Base-by-base conservation (phyloP, 1,140 invertebrate species). In the Cotesia glomerata region DNA sequence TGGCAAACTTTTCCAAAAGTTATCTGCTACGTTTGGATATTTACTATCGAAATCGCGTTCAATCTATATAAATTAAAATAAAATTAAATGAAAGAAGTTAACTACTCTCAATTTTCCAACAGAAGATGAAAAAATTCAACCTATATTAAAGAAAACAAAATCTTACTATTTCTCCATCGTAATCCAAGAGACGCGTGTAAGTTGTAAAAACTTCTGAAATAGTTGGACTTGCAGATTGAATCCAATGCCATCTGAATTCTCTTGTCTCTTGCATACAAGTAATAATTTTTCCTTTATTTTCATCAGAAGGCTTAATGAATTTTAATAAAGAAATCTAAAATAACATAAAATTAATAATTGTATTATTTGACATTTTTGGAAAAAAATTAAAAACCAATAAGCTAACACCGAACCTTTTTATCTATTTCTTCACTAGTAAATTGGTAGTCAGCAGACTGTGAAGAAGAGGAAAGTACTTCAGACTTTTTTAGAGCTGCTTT, bases 1-100 rank as follows among this genome's bases (percentile, higher is more conserved):
- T 67, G 1, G 65, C 13, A 67, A 67, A 67, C 32, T 51, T 51
- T 18, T n/a, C 26, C 18, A 51, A 26, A 67, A 67, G 7, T 52
- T 16, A 32, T 54, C 65, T 9, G 11, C 9, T 8, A 16, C 1
- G 5, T 51, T 32, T 34, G 65, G 65, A 67, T 7, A 67, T 32
- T 51, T 52, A 4, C 0, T 1, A 1, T 49, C 39, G 32, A 67
- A 67, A 13, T 67, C 65, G 0, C 16, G 16, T 18, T 26, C 13
- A 49, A 67, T 52, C 65, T 67, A 16, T 4, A 67, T 11, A 52
- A 56, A 51, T 65, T 45, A 14, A 0, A 54, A 54, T 54, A 18
- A 18, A n/a, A 18, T 54, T 18, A 54, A 18, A 54, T 14, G 1
- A 54, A 54, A 54, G 52, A 54, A 54, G 5, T 39, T 4, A 39